Evolutionary conservation across 2,888 invertebrate genomes (phyloP).

Genomic region (Pasiphila rectangulata): DNA sequence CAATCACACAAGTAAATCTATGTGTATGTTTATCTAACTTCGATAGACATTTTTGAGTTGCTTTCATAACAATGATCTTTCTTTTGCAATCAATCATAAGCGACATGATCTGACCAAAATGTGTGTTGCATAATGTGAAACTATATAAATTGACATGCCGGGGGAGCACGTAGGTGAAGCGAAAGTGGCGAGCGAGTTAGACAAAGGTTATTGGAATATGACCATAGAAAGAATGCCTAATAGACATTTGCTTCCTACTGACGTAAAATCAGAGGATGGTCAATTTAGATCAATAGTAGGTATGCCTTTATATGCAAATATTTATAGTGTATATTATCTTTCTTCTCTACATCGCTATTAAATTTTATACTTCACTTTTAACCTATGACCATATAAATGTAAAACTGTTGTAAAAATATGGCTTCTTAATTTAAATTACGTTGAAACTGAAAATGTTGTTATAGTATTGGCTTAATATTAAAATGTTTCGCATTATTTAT

Average conservation of each 20-base stretch:
- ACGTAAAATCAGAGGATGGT: too few relatives aligned
- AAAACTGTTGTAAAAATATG: too few relatives aligned
- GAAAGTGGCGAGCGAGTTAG: constrained; percentile 8
- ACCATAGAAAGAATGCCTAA: background rate
- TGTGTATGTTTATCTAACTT: constrained; percentile 13
- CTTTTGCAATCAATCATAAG: constrained; percentile 20
- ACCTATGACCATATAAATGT: too few relatives aligned
- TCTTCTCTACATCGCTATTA: too few relatives aligned
- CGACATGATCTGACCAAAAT: constrained; percentile 10
- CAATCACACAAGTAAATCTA: constrained; percentile 13
- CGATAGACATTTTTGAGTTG: constrained; percentile 5
- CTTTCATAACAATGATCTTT: constrained; percentile 19
- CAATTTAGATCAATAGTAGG: too few relatives aligned
- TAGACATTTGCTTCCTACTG: background rate
- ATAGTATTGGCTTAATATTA: too few relatives aligned
- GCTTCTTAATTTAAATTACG: too few relatives aligned
- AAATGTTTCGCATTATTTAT: too few relatives aligned
- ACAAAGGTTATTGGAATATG: constrained; percentile 2
- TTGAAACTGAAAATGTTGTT: too few relatives aligned
- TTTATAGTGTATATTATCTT: too few relatives aligned
- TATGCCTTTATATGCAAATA: too few relatives aligned
- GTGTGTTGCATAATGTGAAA: constrained; percentile 15
- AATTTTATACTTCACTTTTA: too few relatives aligned
- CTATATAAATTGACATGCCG: constrained; percentile 8
- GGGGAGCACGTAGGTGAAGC: constrained; percentile 4